Percentiles rank a stretch among this genome's conserved stretches.
These are phyloP conservation scores for Athetis lepigone DNA, from an alignment of 2,888 invertebrate genomes.

Conservation along the genomic window DNA sequence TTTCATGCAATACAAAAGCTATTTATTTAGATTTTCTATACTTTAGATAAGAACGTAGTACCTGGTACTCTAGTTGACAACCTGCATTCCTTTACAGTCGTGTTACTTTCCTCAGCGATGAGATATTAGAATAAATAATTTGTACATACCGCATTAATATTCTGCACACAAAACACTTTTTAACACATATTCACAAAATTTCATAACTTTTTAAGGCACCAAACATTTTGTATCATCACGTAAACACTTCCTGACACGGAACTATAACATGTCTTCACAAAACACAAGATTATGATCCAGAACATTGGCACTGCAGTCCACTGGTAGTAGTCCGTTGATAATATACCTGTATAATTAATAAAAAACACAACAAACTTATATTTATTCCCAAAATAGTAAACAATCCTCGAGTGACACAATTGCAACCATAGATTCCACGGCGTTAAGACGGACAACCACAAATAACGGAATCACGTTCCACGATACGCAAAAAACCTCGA, in stretches of 20 bases:
- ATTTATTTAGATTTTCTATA: constrained; percentile 20
- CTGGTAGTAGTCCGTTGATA: constrained; percentile 49
- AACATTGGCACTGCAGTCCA: constrained; percentile 61
- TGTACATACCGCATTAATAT: constrained; percentile 72
- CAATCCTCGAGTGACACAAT: constrained; percentile 87
- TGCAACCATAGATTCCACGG: constrained; percentile 87
- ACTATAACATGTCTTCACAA: constrained; percentile 58
- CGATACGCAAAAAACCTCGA: constrained; percentile 65
- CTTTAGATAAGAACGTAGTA: constrained; percentile 62
- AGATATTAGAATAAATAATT: constrained; percentile 60
- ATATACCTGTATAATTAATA: constrained; percentile 54
- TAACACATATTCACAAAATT: constrained; percentile 69
- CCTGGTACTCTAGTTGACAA: constrained; percentile 77
- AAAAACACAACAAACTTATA: constrained; percentile 67
- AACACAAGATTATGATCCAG: constrained; percentile 46
- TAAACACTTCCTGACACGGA: constrained; percentile 82
- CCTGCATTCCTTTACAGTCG: constrained; percentile 78
- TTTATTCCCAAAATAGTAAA: constrained; percentile 86
- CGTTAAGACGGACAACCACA: constrained; percentile 86
- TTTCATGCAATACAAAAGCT: constrained; percentile 12
- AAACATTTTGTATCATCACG: constrained; percentile 81
- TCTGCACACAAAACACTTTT: constrained; percentile 67
- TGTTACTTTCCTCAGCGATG: constrained; percentile 74
- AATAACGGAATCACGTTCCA: constrained; percentile 80
- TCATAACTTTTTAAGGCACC: constrained; percentile 70